phyloP scores from a whole-genome alignment of 2,113 vertebrate species.

The human region DNA sequence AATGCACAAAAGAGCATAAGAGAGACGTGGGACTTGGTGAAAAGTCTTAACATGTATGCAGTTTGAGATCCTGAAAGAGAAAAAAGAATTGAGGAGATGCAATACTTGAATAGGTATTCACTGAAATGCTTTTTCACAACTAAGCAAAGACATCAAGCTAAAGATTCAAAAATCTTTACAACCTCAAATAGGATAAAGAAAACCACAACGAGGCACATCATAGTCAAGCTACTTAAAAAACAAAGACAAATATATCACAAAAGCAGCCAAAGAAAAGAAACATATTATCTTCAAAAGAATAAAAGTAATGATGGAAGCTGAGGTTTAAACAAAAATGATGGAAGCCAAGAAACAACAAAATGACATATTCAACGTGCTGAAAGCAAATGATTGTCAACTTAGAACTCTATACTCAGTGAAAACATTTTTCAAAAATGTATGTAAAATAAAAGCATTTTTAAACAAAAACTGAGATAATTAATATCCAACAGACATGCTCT shows the following conservation, averaged over 20 bases:
- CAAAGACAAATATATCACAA: not conserved
- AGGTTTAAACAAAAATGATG: conserved; percentile 21
- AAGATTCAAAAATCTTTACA: conserved; percentile 46
- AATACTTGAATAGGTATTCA: not conserved
- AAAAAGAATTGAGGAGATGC: not conserved
- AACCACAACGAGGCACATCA: conserved; percentile 15
- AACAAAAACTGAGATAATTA: conserved; percentile 50
- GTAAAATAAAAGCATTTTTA: conserved; percentile 38
- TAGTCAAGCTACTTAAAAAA: not conserved
- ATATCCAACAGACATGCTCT: not conserved
- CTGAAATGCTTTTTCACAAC: not conserved
- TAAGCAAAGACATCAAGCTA: conserved; percentile 13
- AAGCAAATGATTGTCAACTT: not conserved
- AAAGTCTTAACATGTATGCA: not conserved
- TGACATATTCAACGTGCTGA: not conserved
- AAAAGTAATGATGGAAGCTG: not conserved
- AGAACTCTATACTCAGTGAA: not conserved
- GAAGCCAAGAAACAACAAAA: not conserved
- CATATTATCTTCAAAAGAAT: conserved; percentile 31
- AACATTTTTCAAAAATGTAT: not conserved
- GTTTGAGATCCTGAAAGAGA: not conserved
- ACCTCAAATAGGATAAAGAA: conserved; percentile 24
- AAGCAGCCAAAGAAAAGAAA: conserved; percentile 55
- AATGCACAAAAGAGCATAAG: not conserved
- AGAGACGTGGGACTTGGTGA: not conserved